A percentile compares a stretch with the other conserved stretches of the same genome.
Evolutionary conservation across 2,888 invertebrate genomes (phyloP).

Genomic region (Artemia sinica): DNA sequence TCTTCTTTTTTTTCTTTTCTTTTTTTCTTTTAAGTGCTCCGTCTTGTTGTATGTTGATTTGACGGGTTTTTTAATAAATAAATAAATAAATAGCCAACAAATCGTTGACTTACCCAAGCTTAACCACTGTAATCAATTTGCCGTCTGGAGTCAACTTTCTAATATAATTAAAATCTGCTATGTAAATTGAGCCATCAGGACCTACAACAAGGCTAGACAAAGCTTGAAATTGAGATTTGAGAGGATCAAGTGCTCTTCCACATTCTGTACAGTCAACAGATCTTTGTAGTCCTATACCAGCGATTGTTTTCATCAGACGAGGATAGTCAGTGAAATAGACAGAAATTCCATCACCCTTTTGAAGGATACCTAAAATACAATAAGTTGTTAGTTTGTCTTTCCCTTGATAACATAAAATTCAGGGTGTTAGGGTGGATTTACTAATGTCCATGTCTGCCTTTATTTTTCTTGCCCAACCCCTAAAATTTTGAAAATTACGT

Average conservation of each 20-base stretch:
- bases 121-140: conserved; percentile 68
- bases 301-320: conserved; percentile 57
- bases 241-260: conserved; percentile 58
- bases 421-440: no score
- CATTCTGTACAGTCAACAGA: conserved; percentile 67
- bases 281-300: conserved; percentile 78
- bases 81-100: no score
- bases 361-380: conserved; percentile 50
- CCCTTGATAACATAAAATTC: no score
- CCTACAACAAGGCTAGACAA: conserved; percentile 87
- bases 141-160: conserved; percentile 76
- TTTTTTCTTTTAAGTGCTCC: no score
- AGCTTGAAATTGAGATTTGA: conserved; percentile 67
- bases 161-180: conserved; percentile 89
- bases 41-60: no score
- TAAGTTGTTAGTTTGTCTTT: no score
- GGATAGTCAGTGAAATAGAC: conserved; percentile 84
- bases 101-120: conserved; percentile 46
- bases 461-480: no score
- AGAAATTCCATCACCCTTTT: conserved; percentile 91
- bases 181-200: conserved; percentile 88
- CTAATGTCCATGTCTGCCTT: no score
- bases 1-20: no score
- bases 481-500: no score
- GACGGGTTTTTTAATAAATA: no score